Evolutionary conservation across 2,797 vertebrate genomes (phyloP), one percentile per base, ranked within the genome.

Genomic region (Brachyalestes nurse): DNA sequence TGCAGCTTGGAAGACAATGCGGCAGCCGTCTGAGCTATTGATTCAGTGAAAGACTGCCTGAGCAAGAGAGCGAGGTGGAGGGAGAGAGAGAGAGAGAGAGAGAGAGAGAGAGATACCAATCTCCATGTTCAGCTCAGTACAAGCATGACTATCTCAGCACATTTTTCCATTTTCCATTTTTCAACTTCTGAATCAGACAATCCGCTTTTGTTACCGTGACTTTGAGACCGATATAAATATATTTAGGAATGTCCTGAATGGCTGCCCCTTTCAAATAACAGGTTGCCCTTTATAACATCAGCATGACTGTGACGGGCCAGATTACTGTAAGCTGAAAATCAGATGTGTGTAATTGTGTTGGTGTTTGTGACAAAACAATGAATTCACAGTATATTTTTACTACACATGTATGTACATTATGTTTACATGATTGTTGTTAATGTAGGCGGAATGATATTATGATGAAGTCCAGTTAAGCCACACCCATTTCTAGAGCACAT

Each of bases 21-120:
- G 71, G 70, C 83, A 81, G 78, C 78, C 69, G 61, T 70, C 80
- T 23, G 51, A 80, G 77, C 53, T 84, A 86, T 86, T 21, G 87
- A 88, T 85, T 75, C 57, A 76, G 67, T 58, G 69, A 60, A 53
- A 66, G 55, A 72, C 72, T 67, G 69, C 42, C 64, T 75, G 70
- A 28, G 57, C 9, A 75, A 67, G 57, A 21, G 53, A 34, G 71
- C 58, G 17, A 61, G 53, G 25, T 45, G 23, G 61, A 65, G 2
- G 55, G 74, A 66, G 40, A 66, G 64, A 66, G 64, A 66, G 34
- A 75, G 62, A 80, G 57, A 47, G 71, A 73, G 55, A 21, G 21
- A 64, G 61, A 7, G 23, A 69, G 53, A 42, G 55, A 40, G 61
- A 72, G 2, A 64, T 10, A 45, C 42, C 42, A 7, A 28, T 28